A percentile compares a stretch with the other conserved stretches of the same genome.
Evolutionary conservation across 2,797 vertebrate genomes (phyloP).

Genomic region (Leuciscus waleckii): DNA sequence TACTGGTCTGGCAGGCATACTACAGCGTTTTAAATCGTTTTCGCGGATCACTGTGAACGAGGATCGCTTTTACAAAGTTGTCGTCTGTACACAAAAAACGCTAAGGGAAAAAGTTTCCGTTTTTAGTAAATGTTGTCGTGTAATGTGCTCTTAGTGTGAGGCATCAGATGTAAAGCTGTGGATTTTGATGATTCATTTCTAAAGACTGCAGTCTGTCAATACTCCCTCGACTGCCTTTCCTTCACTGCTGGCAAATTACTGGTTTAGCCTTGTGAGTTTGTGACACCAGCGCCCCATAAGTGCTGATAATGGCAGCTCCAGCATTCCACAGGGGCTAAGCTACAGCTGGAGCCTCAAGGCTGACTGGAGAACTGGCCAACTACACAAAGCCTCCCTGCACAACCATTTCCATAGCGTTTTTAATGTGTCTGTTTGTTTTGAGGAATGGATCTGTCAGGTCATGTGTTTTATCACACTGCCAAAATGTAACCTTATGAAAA

Average conservation of each 20-base stretch:
- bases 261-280: conserved; percentile 50
- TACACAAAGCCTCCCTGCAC: background rate
- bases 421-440: background rate
- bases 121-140: background rate
- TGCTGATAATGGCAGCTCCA: conserved; percentile 45
- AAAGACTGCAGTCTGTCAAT: conserved; percentile 56
- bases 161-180: conserved; percentile 45
- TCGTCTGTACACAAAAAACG: background rate
- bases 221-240: conserved; percentile 40
- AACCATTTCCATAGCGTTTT: conserved; percentile 5
- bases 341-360: conserved; percentile 56
- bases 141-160: background rate
- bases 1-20: background rate
- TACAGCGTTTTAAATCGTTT: background rate
- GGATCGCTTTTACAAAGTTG: background rate
- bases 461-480: conserved; percentile 13
- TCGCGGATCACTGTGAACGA: background rate
- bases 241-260: conserved; percentile 52
- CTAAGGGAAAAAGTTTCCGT: background rate
- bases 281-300: conserved; percentile 30
- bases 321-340: conserved; percentile 50
- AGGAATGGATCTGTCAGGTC: conserved; percentile 7
- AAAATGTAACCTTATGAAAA: conserved; percentile 19
- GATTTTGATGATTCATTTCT: conserved; percentile 66
- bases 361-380: conserved; percentile 49